A percentile compares a stretch with the other conserved stretches of the same genome.
phyloP scores from a whole-genome alignment of 2,113 vertebrate genomes.

The Phaethornis superciliosus region DNA sequence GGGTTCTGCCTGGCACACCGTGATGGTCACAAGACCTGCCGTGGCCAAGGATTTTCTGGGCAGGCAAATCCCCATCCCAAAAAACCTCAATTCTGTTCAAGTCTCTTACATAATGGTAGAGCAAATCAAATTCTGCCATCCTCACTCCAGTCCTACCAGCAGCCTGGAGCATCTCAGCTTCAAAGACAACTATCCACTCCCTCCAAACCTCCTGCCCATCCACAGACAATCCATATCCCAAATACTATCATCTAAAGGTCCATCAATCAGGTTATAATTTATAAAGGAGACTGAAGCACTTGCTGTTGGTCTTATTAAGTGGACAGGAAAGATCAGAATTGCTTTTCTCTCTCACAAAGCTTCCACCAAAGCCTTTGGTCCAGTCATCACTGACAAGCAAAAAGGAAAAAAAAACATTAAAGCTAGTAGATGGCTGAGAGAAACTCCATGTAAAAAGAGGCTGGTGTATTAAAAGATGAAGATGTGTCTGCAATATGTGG shows the following conservation, averaged over 20 bases:
- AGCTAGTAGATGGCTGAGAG: neutral
- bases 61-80: no score
- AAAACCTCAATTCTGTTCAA: neutral
- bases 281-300: neutral
- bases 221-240: neutral
- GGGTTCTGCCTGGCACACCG: no score
- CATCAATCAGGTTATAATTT: neutral
- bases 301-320: neutral
- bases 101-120: neutral
- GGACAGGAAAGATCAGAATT: neutral
- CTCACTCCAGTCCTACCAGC: neutral
- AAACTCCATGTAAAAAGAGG: neutral
- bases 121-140: neutral
- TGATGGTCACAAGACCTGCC: no score
- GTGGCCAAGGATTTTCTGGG: no score
- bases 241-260: neutral
- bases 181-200: neutral
- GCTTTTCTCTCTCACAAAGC: slow-evolving; percentile 5
- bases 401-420: neutral
- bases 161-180: neutral
- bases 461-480: neutral
- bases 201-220: neutral
- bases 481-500: neutral
- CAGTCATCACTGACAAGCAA: neutral
- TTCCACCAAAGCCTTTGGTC: neutral